Percentiles rank a stretch among this genome's conserved stretches.
Conservation (phyloP, 2,888 invertebrate species). For the Acanthococcus lagerstroemiae region DNA sequence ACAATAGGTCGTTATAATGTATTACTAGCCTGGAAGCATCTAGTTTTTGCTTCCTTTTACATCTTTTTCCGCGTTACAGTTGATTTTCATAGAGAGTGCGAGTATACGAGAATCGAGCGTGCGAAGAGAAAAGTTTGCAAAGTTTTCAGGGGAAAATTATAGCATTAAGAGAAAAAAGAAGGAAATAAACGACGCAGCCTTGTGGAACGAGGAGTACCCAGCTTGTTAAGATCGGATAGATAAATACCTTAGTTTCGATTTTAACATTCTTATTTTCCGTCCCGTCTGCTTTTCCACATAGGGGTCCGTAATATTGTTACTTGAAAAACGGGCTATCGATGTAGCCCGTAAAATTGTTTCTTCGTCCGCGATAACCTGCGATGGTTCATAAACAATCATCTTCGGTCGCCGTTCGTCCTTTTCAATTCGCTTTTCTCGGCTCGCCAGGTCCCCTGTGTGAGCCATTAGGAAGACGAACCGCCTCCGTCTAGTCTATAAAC, state of each 20-base stretch:
- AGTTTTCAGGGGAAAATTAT: slow-evolving; percentile 27
- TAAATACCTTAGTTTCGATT: slow-evolving; percentile 27
- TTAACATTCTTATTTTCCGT: slow-evolving; percentile 27
- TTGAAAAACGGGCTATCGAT: background rate
- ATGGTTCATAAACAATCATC: background rate
- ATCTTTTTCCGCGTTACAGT: slow-evolving; percentile 21
- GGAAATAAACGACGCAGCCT: slow-evolving; percentile 23
- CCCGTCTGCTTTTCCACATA: slow-evolving; percentile 14
- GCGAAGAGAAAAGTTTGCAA: slow-evolving; percentile 21
- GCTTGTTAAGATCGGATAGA: slow-evolving; percentile 26
- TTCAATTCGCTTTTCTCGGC: background rate
- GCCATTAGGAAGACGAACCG: background rate
- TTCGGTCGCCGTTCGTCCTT: background rate
- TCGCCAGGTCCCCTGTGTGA: background rate
- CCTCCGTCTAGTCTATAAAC: background rate
- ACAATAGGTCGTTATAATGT: slow-evolving; percentile 20
- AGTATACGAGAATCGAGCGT: slow-evolving; percentile 8
- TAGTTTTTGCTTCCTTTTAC: slow-evolving; percentile 19
- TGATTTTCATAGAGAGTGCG: slow-evolving; percentile 22
- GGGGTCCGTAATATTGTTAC: slow-evolving; percentile 18
- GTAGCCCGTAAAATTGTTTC: background rate
- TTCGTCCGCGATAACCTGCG: background rate
- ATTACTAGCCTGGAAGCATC: slow-evolving; percentile 24
- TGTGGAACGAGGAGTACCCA: slow-evolving; percentile 24
- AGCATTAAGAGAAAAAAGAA: slow-evolving; percentile 26